Percentiles rank a stretch among this genome's conserved stretches.
Conservation (phyloP, 2,888 invertebrate genomes). For the Xestia rhomboidea region DNA sequence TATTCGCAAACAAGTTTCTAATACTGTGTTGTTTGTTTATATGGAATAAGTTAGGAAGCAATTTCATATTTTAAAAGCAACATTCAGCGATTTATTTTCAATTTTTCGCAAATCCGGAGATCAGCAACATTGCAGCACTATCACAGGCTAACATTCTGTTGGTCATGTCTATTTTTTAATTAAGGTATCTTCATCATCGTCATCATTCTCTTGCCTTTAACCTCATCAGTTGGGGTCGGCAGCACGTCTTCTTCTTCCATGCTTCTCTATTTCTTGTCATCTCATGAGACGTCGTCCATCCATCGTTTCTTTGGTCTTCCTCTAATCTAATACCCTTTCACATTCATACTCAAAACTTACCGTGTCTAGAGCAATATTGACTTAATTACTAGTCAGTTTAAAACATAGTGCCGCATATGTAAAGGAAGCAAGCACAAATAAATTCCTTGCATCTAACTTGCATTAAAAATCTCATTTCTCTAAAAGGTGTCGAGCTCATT, state of each 20-base stretch:
- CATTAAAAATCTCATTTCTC: constrained; percentile 55
- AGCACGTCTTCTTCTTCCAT: too few species aligned
- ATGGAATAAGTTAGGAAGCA: background rate
- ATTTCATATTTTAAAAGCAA: background rate
- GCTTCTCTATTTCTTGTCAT: background rate
- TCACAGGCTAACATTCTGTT: too few species aligned
- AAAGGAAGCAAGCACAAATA: constrained; percentile 9
- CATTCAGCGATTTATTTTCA: background rate
- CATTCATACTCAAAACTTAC: too few species aligned
- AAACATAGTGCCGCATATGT: background rate
- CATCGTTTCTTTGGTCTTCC: too few species aligned
- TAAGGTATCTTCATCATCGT: background rate
- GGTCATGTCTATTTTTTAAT: background rate
- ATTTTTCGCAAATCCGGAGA: background rate
- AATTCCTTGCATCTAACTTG: constrained; percentile 32
- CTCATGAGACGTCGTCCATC: too few species aligned
- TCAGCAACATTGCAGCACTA: background rate
- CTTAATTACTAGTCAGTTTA: background rate
- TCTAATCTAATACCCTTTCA: too few species aligned
- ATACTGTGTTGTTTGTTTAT: constrained; percentile 53
- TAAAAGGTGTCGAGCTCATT: constrained; percentile 56
- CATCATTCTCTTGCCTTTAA: too few species aligned
- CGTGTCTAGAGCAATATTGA: too few species aligned
- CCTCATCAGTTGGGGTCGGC: too few species aligned
- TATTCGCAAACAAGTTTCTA: constrained; percentile 57